Base-by-base conservation (phyloP, 2,113 vertebrate species). In the Myotis yumanensis region DNA sequence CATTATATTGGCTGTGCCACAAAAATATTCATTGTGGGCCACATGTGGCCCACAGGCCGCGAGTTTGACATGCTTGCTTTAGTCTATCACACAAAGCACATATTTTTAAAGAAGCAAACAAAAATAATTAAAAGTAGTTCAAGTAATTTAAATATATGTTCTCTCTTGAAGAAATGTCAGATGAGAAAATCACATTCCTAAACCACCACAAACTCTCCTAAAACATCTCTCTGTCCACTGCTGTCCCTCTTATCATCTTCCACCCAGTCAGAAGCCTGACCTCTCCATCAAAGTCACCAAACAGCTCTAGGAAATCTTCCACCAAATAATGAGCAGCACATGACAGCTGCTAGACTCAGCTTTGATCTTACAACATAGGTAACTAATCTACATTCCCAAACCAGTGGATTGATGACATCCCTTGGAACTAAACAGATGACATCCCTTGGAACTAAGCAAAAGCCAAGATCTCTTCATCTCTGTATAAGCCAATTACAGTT, bases 301-400 rank as follows among this genome's bases (percentile, higher is more conserved):
- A 93, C 7, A 85, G 7, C 25, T 69, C 35, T 46, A 77, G 54
- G 40, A 95, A 89, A 59, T 14, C 43, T 89, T 89, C 54, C 20
- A 86, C 73, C 77, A 88, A 82, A 68, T 48, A 86, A 86, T 14
- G 11, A 95, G 69, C 35, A 83, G 73, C 35, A 83, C 20, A 51
- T 48, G 79, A 79, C n/a, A 86, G 30, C 51, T 71, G 64, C 23
- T 30, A 69, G 11, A 59, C 64, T 93, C 40, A 37, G 51, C 37
- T 73, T 79, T 81, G 14, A 93, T 52, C 23, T 94, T 75, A 86
- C 3, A 83, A 81, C 30, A 25, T 51, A 64, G 10, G 52, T 66
- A 90, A 95, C n/a, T 73, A 59, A 51, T 51, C 68, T 77, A 91
- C 79, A 11, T 64, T 76, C 64, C 85, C 32, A 89, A 73, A 90